These are phyloP conservation scores for Kryptolebias marmoratus DNA, from an alignment of 2,113 vertebrate genomes.

Conservation along the genomic window DNA sequence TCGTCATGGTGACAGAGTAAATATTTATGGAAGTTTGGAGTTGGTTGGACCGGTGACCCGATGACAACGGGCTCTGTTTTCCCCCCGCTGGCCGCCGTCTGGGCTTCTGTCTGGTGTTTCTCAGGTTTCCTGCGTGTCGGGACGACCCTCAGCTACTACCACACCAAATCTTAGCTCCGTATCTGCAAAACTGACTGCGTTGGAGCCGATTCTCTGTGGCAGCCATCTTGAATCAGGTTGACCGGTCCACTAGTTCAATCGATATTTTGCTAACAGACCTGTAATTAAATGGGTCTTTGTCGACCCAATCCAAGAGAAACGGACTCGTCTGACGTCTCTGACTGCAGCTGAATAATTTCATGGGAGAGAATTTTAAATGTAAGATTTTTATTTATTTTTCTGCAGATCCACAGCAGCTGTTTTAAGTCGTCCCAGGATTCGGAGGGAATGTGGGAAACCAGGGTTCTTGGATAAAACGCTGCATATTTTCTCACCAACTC, in stretches of 20 bases:
- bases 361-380: conserved; percentile 13
- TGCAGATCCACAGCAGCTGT: conserved; percentile 46
- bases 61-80: conserved; percentile 22
- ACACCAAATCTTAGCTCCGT: no score
- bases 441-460: conserved; percentile 18
- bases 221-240: no score
- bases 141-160: no score
- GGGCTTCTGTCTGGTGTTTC: neutral
- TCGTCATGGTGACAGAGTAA: conserved; percentile 45
- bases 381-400: neutral
- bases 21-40: conserved; percentile 55
- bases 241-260: no score
- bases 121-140: neutral
- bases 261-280: no score
- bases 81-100: conserved; percentile 22
- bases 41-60: conserved; percentile 39
- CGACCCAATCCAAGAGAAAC: no score
- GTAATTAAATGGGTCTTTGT: no score
- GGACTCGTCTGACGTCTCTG: no score
- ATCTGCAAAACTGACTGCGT: no score
- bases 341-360: conserved; percentile 18
- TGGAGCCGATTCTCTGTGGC: no score
- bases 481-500: conserved; percentile 61
- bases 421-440: conserved; percentile 11
- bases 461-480: conserved; percentile 10